Percentiles rank a stretch among this genome's conserved stretches.
Conservation (phyloP, 2,113 vertebrate genomes). For the Machaerirhynchus nigripectus region DNA sequence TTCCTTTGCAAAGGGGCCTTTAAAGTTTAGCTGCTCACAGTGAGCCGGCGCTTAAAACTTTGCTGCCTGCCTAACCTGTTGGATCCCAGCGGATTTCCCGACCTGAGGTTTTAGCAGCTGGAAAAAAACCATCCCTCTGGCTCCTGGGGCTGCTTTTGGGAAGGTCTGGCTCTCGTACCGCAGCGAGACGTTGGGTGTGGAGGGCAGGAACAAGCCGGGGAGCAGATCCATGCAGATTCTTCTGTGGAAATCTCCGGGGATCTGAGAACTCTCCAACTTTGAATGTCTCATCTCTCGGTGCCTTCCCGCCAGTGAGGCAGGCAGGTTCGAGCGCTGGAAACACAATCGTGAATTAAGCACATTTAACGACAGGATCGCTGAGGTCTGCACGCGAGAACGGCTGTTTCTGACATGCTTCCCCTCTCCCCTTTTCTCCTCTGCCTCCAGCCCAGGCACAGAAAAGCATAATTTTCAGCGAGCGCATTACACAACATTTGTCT, state of each 20-base stretch:
- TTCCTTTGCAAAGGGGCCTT: constrained; percentile 60
- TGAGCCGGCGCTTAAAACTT: constrained; percentile 40
- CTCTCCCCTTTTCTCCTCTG: constrained; percentile 2
- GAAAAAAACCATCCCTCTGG: background rate
- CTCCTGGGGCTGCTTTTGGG: background rate
- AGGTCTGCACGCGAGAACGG: background rate
- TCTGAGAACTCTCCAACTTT: background rate
- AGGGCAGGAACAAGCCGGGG: background rate
- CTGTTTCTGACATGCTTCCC: constrained; percentile 21
- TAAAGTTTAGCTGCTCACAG: constrained; percentile 58
- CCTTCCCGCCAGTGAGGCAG: background rate
- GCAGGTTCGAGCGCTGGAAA: background rate
- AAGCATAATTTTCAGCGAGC: constrained; percentile 17
- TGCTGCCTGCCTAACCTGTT: constrained; percentile 12
- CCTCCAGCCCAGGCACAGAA: constrained; percentile 25
- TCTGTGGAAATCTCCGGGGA: background rate
- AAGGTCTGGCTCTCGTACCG: background rate
- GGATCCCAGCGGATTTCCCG: background rate
- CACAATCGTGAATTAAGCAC: constrained; percentile 6
- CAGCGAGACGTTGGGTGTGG: background rate
- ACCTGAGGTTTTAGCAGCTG: background rate
- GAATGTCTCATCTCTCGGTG: background rate
- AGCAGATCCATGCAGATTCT: background rate
- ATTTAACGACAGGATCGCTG: background rate
- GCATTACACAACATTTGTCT: constrained; percentile 47